Conservation (phyloP, 2,888 invertebrate genomes). For the Odontothrips loti region DNA sequence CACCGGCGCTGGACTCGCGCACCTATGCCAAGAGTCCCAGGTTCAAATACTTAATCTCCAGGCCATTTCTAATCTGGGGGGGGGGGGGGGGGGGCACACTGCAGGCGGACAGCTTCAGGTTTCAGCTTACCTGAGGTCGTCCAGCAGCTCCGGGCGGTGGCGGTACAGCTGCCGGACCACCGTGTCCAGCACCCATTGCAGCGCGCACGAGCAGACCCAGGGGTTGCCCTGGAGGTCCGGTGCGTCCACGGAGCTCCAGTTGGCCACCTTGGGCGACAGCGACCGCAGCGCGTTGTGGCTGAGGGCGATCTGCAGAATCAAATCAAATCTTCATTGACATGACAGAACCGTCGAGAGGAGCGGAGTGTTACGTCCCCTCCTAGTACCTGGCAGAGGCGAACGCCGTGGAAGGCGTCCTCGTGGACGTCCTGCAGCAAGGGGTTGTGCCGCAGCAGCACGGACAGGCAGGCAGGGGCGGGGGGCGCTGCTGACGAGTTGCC, state of each 20-base stretch:
- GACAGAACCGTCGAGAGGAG: neutral
- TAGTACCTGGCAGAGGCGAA: constrained; percentile 32
- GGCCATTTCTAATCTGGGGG: too few relatives aligned
- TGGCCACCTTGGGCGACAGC: constrained; percentile 31
- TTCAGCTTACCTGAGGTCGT: constrained; percentile 38
- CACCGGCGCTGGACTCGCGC: constrained; percentile 35
- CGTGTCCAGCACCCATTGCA: constrained; percentile 41
- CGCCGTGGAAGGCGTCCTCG: constrained; percentile 29
- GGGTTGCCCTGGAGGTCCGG: constrained; percentile 41
- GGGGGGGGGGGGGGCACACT: too few relatives aligned
- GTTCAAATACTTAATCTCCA: too few relatives aligned
- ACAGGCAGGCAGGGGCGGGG: neutral
- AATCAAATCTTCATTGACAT: neutral
- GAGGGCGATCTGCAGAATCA: constrained; percentile 37
- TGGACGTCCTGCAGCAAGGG: constrained; percentile 30
- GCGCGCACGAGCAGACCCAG: constrained; percentile 43
- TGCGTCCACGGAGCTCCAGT: constrained; percentile 30
- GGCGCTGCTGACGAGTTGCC: neutral
- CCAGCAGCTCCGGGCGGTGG: constrained; percentile 34
- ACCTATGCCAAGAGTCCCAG: constrained; percentile 33
- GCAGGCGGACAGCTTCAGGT: too few relatives aligned
- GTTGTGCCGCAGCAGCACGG: constrained; percentile 28
- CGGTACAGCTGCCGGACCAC: constrained; percentile 38
- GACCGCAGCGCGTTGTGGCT: constrained; percentile 36
- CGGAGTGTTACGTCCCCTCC: neutral